Conservation (phyloP, 2,888 invertebrate species). For the Temnothorax rugatulus region DNA sequence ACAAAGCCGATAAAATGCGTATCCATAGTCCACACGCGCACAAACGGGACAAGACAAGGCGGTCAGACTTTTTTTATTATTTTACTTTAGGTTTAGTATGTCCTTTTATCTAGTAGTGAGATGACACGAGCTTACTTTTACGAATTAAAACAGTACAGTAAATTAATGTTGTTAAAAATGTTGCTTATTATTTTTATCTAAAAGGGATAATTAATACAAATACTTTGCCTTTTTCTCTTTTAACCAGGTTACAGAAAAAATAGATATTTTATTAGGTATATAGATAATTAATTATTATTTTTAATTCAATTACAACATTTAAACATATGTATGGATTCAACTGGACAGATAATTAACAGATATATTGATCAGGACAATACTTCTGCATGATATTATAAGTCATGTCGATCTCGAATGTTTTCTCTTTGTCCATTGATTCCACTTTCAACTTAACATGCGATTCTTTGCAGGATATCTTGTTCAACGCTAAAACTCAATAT, state of each 20-base stretch:
- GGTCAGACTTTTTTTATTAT: slow-evolving; percentile 99
- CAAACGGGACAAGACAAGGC: slow-evolving; percentile 91
- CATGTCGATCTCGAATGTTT: not conserved
- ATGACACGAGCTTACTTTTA: not conserved
- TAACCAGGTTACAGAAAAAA: not conserved
- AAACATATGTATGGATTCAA: not conserved
- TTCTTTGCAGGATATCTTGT: slow-evolving; percentile 94
- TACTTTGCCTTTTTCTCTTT: not conserved
- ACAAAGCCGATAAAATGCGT: slow-evolving; percentile 99
- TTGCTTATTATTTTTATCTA: not conserved
- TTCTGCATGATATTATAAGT: not conserved
- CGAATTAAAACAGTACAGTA: not conserved
- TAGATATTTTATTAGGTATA: not conserved
- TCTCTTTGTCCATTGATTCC: not conserved
- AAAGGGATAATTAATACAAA: not conserved
- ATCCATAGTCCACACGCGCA: slow-evolving; percentile 97
- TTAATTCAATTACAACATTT: slow-evolving; percentile 19
- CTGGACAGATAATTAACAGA: not conserved
- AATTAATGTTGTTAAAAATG: not conserved
- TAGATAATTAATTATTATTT: not conserved
- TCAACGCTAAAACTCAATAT: slow-evolving; percentile 98
- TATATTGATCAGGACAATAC: not conserved
- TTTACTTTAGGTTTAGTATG: slow-evolving; percentile 96
- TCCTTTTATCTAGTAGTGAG: not conserved
- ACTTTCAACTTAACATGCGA: not conserved